Evolutionary conservation across 1,140 invertebrate species (phyloP), one percentile per base, ranked within the genome.

Genomic region (Probaryconus sp.): DNA sequence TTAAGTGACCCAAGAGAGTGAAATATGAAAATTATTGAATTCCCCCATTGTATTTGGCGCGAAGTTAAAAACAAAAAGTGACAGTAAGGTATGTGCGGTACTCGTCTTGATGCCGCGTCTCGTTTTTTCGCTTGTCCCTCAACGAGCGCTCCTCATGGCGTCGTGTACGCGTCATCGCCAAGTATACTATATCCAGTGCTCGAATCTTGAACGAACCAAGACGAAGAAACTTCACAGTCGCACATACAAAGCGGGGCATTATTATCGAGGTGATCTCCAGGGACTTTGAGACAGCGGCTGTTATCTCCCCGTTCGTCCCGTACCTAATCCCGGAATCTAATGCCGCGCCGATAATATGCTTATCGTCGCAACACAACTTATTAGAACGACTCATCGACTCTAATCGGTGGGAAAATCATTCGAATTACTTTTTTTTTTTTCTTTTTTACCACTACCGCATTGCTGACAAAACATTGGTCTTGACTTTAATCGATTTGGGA

Each of bases 111-210:
- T 69, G 63, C 51, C 55, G 63, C 61, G 58, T 75, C 51, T 69
- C 69, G 65, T 53, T 77, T 70, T 74, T 69, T 65, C 56, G 48
- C 56, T 33, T 53, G 43, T 48, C 40, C 31, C 79, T 77, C 79
- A 79, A 81, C 76, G 64, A 74, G 73, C 77, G 76, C 74, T 79
- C 73, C 76, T 81, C 75, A 75, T 82, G 70, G 75, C 63, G 38
- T 42, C 75, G 68, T 70, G 78, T 80, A 83, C 81, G 81, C 83
- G 82, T 85, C 83, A 85, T 85, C 83, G 81, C 83, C 82, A 79
- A 83, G 81, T 85, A 85, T 84, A 81, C 83, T 83, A 80, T 82
- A 81, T 78, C 75, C 78, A 80, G 60, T 51, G 56, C 76, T 69
- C 56, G 72, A 69, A 71, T 78, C 56, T 75, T 61, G 48, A 68